phyloP scores from a whole-genome alignment of 2,888 invertebrate species.

The Dicyrtomina minuta region DNA sequence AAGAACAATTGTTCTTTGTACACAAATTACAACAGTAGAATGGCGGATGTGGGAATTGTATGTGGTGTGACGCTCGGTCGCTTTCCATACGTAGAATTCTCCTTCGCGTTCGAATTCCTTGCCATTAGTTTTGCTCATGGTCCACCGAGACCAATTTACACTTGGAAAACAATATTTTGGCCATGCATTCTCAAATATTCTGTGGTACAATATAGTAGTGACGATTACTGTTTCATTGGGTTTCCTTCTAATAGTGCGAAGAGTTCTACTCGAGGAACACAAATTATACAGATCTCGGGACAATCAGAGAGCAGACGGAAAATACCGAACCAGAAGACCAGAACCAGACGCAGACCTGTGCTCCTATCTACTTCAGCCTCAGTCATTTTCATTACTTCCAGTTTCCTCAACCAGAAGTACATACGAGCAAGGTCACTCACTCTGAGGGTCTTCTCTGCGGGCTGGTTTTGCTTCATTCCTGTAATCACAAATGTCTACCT shows the following conservation, averaged over 20 bases:
- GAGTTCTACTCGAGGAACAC: too few relatives aligned
- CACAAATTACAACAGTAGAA: too few relatives aligned
- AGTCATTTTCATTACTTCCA: not conserved
- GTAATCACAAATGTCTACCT: constrained; percentile 5
- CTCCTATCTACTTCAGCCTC: too few relatives aligned
- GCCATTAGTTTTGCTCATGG: not conserved
- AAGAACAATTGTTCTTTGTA: too few relatives aligned
- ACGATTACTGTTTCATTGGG: not conserved
- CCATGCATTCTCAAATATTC: not conserved
- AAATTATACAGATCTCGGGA: too few relatives aligned
- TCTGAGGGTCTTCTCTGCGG: not conserved
- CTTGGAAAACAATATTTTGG: constrained; percentile 10
- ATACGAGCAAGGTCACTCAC: not conserved
- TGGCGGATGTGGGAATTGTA: constrained; percentile 42
- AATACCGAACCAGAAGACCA: too few relatives aligned
- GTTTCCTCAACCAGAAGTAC: not conserved
- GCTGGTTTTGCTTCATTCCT: constrained; percentile 3
- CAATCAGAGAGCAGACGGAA: too few relatives aligned
- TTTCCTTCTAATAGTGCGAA: not conserved
- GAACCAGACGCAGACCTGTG: too few relatives aligned
- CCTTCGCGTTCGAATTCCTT: not conserved
- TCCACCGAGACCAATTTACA: not conserved
- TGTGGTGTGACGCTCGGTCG: not conserved
- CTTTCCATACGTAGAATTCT: not conserved
- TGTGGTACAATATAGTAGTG: not conserved